Conservation (phyloP, 2,797 vertebrate genomes). For the Anguilla marmorata region DNA sequence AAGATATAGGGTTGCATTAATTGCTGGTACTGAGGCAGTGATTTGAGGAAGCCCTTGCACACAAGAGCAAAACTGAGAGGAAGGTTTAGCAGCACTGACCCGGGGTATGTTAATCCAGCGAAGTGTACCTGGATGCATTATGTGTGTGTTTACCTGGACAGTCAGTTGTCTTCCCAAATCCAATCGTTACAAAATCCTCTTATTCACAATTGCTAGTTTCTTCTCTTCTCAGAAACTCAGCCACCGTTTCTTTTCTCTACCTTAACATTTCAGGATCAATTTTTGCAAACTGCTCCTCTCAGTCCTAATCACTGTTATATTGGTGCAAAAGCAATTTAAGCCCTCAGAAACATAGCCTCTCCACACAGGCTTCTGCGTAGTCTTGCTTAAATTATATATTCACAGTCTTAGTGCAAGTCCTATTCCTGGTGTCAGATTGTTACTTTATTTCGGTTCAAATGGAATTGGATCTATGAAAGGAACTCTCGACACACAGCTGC, state of each 20-base stretch:
- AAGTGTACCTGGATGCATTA: neutral
- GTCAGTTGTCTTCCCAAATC: neutral
- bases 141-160: neutral
- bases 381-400: neutral
- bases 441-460: neutral
- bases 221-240: neutral
- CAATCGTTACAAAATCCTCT: neutral
- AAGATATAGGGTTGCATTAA: neutral
- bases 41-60: neutral
- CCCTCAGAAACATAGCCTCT: neutral
- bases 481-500: neutral
- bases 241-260: too few species aligned
- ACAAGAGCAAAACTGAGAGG: neutral
- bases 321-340: neutral
- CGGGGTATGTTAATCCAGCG: neutral
- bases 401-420: neutral
- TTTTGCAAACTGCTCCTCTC: neutral
- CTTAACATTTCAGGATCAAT: neutral
- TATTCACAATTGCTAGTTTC: neutral
- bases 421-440: neutral
- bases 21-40: neutral
- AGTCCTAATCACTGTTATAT: neutral
- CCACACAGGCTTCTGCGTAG: neutral
- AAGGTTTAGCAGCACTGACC: neutral
- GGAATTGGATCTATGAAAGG: neutral